Evolutionary conservation across 2,797 vertebrate species (phyloP), one percentile per base, ranked within the genome.

Genomic region (Brotula barbata): DNA sequence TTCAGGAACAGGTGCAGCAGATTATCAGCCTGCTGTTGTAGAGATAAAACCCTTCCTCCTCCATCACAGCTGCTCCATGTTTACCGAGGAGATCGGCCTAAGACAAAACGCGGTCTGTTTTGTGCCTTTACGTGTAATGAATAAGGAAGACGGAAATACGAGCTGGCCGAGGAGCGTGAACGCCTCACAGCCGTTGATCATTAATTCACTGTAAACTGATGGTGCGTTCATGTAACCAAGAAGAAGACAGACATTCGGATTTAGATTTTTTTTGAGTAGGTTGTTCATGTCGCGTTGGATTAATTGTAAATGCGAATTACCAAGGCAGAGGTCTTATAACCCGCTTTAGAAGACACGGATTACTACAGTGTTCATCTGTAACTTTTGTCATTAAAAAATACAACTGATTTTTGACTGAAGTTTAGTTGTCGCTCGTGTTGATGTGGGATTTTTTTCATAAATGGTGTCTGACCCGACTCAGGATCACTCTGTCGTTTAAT

Each of bases 1-100:
- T 33, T 16, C 11, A 47, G 15, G 68, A 87, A 78, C 85, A 87
- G 86, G 85, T 90, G 85, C 67, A 69, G 77, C 48, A 68, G 78
- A 83, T 83, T 69, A 80, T 50, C 71, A 31, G 73, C 79, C 58
- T 52, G 60, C 52, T 56, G 73, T 44, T 76, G 68, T 55, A 62
- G 52, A 37, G 16, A 58, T 56, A 7, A 63, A 58, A 36, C 25
- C 23, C 19, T 44, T 15, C 25, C 21, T n/a, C 61, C 42, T 50
- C 46, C 22, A 45, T 37, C 70, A 56, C 85, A 85, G 83, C 68
- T 85, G 83, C 70, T 58, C 45, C 2, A 0, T 75, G 62, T 68
- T 70, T 53, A 49, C 58, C 45, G 33, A 65, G 16, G 56, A 37
- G 7, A 16, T 68, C 36, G 7, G 9, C n/a, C 9, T 3, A 34